Evolutionary conservation across 2,113 vertebrate genomes (phyloP).

Genomic region (Spea bombifrons): DNA sequence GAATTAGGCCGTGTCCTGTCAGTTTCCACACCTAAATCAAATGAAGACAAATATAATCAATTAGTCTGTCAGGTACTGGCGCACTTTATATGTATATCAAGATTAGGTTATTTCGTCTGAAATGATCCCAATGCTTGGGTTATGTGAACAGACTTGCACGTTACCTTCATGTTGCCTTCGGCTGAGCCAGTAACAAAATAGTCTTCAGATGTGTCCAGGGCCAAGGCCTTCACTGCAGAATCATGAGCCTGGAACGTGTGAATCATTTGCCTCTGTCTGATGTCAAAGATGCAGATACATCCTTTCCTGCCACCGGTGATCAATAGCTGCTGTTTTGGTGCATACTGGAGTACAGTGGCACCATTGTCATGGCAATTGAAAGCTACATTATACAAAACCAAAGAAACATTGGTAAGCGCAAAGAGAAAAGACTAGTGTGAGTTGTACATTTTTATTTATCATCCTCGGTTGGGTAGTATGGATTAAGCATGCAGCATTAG

Average conservation of each 20-base stretch:
- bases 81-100: too few relatives aligned
- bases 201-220: slow-evolving; percentile 85
- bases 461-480: background rate
- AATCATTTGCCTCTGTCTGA: slow-evolving; percentile 88
- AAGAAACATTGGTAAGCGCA: background rate
- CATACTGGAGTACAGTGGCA: slow-evolving; percentile 93
- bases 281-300: slow-evolving; percentile 87
- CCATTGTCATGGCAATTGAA: slow-evolving; percentile 95
- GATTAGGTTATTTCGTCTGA: too few relatives aligned
- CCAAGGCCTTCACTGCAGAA: slow-evolving; percentile 90
- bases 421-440: background rate
- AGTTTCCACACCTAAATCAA: slow-evolving; percentile 86
- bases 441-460: background rate
- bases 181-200: slow-evolving; percentile 93
- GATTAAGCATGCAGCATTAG: too few relatives aligned
- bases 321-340: slow-evolving; percentile 88
- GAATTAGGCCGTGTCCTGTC: slow-evolving; percentile 85
- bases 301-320: slow-evolving; percentile 93
- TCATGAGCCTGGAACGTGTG: slow-evolving; percentile 96
- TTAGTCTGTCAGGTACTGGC: background rate
- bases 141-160: background rate
- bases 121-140: too few relatives aligned
- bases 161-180: slow-evolving; percentile 97
- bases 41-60: slow-evolving; percentile 1
- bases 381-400: slow-evolving; percentile 61